phyloP scores from a whole-genome alignment of 2,888 invertebrate species.

The Lordiphosa andalusiaca region DNA sequence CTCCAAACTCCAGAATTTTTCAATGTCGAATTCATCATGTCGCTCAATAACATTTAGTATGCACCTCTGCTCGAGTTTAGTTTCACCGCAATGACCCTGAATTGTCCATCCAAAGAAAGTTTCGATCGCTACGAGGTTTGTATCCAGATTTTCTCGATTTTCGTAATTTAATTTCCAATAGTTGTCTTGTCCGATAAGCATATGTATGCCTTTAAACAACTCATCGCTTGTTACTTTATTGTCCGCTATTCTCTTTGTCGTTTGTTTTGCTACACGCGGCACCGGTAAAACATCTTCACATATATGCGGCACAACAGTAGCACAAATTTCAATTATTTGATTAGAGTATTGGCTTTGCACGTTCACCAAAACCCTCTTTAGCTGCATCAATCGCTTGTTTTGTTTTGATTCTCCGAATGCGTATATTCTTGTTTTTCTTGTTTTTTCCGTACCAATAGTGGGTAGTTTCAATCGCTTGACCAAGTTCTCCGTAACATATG shows the following conservation, averaged over 20 bases:
- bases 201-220: background rate
- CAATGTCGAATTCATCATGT: too few species aligned
- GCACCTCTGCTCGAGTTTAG: background rate
- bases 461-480: too few species aligned
- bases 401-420: conserved; percentile 1
- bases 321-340: background rate
- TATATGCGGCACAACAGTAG: too few species aligned
- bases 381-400: background rate
- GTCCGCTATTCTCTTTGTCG: background rate
- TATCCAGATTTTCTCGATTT: background rate
- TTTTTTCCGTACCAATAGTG: background rate
- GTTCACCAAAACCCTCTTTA: background rate
- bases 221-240: background rate
- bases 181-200: background rate
- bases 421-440: too few species aligned
- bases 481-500: too few species aligned
- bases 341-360: too few species aligned
- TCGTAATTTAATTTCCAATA: conserved; percentile 1
- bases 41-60: too few species aligned
- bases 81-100: too few species aligned
- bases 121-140: background rate
- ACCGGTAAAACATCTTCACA: background rate
- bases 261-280: background rate
- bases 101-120: background rate
- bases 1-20: too few species aligned